Conservation (phyloP, 2,797 vertebrate genomes). For the Bovichtus variegatus region DNA sequence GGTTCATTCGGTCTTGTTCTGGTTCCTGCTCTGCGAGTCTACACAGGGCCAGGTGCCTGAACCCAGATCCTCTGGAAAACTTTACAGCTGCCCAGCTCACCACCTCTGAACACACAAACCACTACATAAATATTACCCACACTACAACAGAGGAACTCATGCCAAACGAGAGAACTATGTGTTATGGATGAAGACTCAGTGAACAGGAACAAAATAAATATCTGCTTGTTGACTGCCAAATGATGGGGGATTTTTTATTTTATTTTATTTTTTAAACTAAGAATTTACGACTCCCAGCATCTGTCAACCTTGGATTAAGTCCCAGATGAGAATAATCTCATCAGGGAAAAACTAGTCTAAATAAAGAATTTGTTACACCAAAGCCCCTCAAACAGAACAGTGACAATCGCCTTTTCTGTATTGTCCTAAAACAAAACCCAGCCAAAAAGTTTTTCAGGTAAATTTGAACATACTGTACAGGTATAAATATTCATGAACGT, state of each 20-base stretch:
- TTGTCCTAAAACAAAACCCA: background rate
- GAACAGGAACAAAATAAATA: slow-evolving; percentile 3
- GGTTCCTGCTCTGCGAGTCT: background rate
- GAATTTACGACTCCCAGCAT: background rate
- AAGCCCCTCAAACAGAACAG: background rate
- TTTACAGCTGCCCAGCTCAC: background rate
- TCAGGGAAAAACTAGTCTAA: slow-evolving; percentile 2
- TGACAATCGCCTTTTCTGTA: background rate
- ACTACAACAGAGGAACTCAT: background rate
- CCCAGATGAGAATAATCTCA: slow-evolving; percentile 1
- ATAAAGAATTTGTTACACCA: slow-evolving; percentile 13
- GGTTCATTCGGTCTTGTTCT: background rate
- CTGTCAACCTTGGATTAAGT: slow-evolving; percentile 24
- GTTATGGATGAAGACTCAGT: background rate
- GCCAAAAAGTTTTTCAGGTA: background rate
- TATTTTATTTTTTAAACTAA: no score
- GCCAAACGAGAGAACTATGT: background rate
- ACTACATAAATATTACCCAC: background rate
- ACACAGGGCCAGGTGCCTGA: slow-evolving; percentile 7
- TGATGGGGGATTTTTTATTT: background rate
- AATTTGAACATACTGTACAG: background rate
- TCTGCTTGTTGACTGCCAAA: background rate
- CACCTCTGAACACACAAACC: background rate
- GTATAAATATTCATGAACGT: background rate
- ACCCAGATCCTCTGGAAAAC: slow-evolving; percentile 9